Conservation (phyloP, 2,888 invertebrate species). For the Nymphalis c-album region DNA sequence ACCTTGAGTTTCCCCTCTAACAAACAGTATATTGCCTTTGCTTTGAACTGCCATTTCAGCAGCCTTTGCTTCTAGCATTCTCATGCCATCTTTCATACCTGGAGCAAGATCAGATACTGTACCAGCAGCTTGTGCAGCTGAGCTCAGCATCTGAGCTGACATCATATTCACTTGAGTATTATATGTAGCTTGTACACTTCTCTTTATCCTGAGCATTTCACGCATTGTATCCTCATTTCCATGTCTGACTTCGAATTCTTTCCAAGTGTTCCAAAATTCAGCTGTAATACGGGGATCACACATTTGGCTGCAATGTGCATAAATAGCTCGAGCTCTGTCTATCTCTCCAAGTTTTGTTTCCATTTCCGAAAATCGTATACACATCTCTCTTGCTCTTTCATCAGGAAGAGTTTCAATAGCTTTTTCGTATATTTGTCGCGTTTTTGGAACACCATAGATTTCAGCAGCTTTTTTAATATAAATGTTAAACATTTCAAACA, state of each 20-base stretch:
- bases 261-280: conserved; percentile 99
- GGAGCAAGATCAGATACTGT: conserved; percentile 88
- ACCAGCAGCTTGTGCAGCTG: conserved; percentile 84
- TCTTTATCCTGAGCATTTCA: conserved; percentile 98
- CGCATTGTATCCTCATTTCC: conserved; percentile 99
- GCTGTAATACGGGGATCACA: conserved; percentile 98
- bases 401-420: conserved; percentile 97
- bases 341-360: conserved; percentile 99
- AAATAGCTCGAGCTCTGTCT: conserved; percentile 97
- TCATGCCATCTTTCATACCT: conserved; percentile 92
- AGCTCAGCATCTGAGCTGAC: conserved; percentile 97
- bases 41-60: conserved; percentile 84
- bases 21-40: conserved; percentile 89
- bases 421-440: conserved; percentile 98
- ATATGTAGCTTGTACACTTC: conserved; percentile 98
- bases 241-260: conserved; percentile 99
- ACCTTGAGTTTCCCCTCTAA: conserved; percentile 92
- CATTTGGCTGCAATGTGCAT: conserved; percentile 98
- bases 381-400: conserved; percentile 96
- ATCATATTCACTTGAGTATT: conserved; percentile 99
- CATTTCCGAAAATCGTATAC: conserved; percentile 97
- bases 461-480: conserved; percentile 99
- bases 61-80: conserved; percentile 92
- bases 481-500: conserved; percentile 99
- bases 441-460: conserved; percentile 98